phyloP scores from a whole-genome alignment of 2,113 vertebrate genomes.

The Silurus asotus region DNA sequence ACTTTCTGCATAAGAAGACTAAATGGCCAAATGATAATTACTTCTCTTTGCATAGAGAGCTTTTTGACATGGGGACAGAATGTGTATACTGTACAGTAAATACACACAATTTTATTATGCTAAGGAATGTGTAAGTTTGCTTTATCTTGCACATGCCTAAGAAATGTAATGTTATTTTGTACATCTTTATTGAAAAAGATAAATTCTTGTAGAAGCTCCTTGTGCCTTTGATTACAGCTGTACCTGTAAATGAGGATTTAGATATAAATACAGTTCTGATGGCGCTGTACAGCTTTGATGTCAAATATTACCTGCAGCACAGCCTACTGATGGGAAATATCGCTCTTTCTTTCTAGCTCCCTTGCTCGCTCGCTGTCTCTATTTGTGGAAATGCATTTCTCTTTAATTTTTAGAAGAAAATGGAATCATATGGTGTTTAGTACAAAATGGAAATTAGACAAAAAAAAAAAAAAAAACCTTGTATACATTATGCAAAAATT shows the following conservation, averaged over 20 bases:
- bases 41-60: conserved; percentile 64
- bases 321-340: conserved; percentile 70
- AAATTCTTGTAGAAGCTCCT: conserved; percentile 81
- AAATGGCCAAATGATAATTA: conserved; percentile 72
- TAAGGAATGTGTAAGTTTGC: conserved; percentile 73
- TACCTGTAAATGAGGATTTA: conserved; percentile 81
- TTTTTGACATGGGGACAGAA: conserved; percentile 63
- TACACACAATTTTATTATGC: conserved; percentile 69
- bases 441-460: conserved; percentile 68
- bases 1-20: conserved; percentile 74
- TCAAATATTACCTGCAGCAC: conserved; percentile 74
- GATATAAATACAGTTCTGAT: conserved; percentile 80
- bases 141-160: conserved; percentile 82
- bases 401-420: conserved; percentile 72
- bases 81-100: conserved; percentile 62
- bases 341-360: conserved; percentile 53
- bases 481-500: conserved; percentile 79
- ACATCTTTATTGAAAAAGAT: conserved; percentile 78
- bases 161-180: conserved; percentile 87
- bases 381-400: conserved; percentile 70
- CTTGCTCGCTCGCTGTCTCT: conserved; percentile 41
- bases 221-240: conserved; percentile 85
- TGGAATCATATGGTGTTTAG: conserved; percentile 72
- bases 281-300: conserved; percentile 82
- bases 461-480: conserved; percentile 62